These are phyloP conservation scores for Ceratina japonica DNA, from an alignment of 1,140 invertebrate species.

Conservation along the genomic window DNA sequence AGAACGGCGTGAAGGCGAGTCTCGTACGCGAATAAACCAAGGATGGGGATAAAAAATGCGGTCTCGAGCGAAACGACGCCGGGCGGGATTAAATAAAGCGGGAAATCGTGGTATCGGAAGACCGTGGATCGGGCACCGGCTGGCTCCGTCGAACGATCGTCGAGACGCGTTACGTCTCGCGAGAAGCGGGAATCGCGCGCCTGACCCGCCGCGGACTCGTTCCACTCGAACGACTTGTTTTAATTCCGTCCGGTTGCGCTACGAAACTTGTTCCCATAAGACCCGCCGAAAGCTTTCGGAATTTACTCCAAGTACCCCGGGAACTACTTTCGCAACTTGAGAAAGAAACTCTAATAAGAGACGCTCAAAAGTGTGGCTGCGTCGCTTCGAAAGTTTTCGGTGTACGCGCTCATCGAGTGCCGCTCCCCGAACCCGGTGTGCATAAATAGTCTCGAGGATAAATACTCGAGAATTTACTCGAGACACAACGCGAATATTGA, in stretches of 20 bases:
- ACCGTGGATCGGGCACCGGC: no score
- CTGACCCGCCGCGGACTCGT: not conserved
- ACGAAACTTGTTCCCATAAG: not conserved
- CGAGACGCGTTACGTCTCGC: not conserved
- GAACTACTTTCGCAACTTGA: not conserved
- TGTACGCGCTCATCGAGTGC: no score
- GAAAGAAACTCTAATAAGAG: not conserved
- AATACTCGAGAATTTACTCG: no score
- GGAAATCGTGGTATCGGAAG: constrained; percentile 5
- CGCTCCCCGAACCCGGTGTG: no score
- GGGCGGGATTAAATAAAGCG: not conserved
- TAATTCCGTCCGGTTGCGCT: not conserved
- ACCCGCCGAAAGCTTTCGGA: not conserved
- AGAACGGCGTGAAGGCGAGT: not conserved
- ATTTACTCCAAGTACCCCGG: not conserved
- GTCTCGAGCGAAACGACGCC: not conserved
- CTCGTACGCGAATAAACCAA: constrained; percentile 18
- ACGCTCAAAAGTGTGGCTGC: no score
- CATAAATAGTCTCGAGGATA: no score
- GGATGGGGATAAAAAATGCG: not conserved
- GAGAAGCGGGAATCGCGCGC: not conserved
- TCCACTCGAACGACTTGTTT: not conserved
- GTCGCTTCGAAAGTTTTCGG: no score
- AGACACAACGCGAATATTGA: no score
- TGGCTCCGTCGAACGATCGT: constrained; percentile 1